These are phyloP conservation scores for Actenoides lindsayi DNA, from an alignment of 2,113 vertebrate species.

Conservation along the genomic window DNA sequence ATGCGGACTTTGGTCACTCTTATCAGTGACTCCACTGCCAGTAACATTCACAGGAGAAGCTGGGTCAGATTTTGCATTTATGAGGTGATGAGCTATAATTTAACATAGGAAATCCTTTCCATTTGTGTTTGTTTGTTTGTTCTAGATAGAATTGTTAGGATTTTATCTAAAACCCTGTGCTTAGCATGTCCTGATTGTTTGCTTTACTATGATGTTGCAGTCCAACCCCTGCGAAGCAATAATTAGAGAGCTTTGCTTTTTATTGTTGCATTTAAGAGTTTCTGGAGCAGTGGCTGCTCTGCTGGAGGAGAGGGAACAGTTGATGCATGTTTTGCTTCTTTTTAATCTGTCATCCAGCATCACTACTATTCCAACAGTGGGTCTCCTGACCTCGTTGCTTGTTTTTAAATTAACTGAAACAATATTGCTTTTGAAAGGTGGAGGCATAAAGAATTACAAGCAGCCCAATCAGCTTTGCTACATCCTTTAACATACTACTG, in stretches of 20 bases:
- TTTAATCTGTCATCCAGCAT: not conserved
- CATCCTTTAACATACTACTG: not conserved
- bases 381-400: not conserved
- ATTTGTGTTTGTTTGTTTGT: not conserved
- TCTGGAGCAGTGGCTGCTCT: not conserved
- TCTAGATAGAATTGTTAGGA: conserved; percentile 2
- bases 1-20: not conserved
- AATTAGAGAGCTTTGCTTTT: not conserved
- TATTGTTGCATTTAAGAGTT: not conserved
- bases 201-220: not conserved
- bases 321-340: not conserved
- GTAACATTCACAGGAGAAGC: not conserved
- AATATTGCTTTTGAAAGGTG: conserved; percentile 18
- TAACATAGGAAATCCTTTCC: conserved; percentile 5
- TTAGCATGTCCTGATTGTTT: not conserved
- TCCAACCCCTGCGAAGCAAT: not conserved
- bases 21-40: not conserved
- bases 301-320: not conserved
- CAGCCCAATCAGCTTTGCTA: not conserved
- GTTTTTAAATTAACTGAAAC: conserved; percentile 39
- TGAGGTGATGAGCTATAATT: not conserved
- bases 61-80: not conserved
- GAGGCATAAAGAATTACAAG: conserved; percentile 32
- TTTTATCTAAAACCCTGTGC: not conserved
- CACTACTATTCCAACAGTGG: not conserved